phyloP scores from a whole-genome alignment of 2,888 invertebrate genomes.

The Drosophila siamana region DNA sequence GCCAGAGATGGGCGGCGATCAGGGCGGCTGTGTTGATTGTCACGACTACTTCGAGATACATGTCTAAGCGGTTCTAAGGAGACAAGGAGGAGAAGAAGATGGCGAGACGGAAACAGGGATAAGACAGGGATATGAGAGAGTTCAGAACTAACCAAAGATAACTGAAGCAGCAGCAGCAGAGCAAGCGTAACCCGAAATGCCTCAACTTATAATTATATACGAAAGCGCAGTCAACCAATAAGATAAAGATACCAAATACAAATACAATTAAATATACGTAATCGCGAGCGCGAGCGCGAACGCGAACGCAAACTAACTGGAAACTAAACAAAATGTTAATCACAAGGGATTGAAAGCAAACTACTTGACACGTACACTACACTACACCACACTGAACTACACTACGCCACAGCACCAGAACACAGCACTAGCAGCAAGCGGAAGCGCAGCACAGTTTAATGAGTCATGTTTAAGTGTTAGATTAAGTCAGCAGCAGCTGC shows the following conservation, averaged over 20 bases:
- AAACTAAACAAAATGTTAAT: conserved; percentile 32
- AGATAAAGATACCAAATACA: conserved; percentile 4
- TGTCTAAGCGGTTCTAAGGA: conserved; percentile 86
- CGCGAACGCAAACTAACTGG: conserved; percentile 53
- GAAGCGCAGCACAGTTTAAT: conserved; percentile 24
- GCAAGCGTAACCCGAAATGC: conserved; percentile 72
- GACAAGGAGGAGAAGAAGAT: too few species aligned
- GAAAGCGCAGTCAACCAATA: conserved; percentile 5
- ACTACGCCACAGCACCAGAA: conserved; percentile 6
- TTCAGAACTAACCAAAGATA: conserved; percentile 64
- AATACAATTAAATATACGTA: conserved; percentile 29
- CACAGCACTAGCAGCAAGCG: conserved; percentile 13
- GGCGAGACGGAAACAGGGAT: conserved; percentile 17
- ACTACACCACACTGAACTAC: conserved; percentile 9
- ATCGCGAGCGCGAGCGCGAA: conserved; percentile 68
- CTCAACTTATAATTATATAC: conserved; percentile 69
- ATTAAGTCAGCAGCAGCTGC: conserved; percentile 44
- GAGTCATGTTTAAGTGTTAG: conserved; percentile 47
- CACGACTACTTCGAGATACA: conserved; percentile 87
- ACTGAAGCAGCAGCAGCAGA: conserved; percentile 49
- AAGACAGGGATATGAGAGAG: conserved; percentile 6
- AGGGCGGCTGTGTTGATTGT: conserved; percentile 84
- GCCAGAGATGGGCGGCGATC: conserved; percentile 64
- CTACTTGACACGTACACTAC: conserved; percentile 19
- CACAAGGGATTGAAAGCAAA: conserved; percentile 70